Base-by-base conservation (phyloP, 64 coral and sea anemone species). In the Cladopsammia gracilis region DNA sequence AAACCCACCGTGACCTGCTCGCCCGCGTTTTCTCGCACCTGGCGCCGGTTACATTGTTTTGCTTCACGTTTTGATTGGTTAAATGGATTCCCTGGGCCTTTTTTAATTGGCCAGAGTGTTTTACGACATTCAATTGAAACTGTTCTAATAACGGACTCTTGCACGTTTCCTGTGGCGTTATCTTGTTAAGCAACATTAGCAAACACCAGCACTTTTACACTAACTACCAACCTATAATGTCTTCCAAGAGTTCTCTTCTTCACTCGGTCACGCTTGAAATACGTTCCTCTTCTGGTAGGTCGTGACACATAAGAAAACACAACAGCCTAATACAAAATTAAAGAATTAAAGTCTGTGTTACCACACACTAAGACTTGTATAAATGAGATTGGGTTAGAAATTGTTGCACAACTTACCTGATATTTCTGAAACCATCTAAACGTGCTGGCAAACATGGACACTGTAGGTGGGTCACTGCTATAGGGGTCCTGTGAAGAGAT, bases 351-450 rank as follows among this genome's bases (percentile, higher is more conserved):
- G 53, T 56, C 5, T 56, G 12, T 56, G 53, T 7, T 56, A 56
- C 12, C 7, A 56, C 12, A 56, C 53, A 56, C 61, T 56, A 56
- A 56, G 53, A 11, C 53, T 19, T 64, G 19, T 18, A 64, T 64
- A 5, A 20, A 64, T 14, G 3, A 56, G 53, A 64, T 64, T 20
- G 10, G 61, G 13, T 64, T 15, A 5, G 14, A 18, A 22, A 20
- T 18, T 48, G 25, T 8, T 6, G 2, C 58, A 26, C 23, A 7
- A 43, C 46, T 64, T 83, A 96, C 97, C 94, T 98, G 97, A 62
- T 96, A 99, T 48, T 96, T 96, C 85, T 99, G 95, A 25, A 99
- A 90, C 98, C 98, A 99, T 90, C 98, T 91, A 50, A 99, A 99
- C 4, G 98, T 99, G 64, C 94, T 96, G 13, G 98, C 98, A 50